Base-by-base conservation (phyloP, 1,140 invertebrate species). In the Tribolium castaneum region DNA sequence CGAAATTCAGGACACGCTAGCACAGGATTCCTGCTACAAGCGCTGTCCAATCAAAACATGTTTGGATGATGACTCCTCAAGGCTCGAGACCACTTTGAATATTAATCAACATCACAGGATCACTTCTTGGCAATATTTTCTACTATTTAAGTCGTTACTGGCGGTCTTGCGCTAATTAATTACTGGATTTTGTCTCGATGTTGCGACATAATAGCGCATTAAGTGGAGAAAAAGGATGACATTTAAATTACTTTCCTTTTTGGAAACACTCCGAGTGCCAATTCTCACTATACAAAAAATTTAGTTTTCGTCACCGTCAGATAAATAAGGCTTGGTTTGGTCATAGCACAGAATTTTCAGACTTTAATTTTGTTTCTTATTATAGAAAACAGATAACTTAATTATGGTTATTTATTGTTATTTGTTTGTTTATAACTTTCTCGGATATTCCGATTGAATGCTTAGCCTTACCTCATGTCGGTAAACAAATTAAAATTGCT, bases 41-140 rank as follows among this genome's bases (percentile, higher is more conserved):
- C 56, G 12, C 56, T 52, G 71, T 54, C 71, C 71, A 73, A 73
- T 56, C 71, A 59, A 75, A 75, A 75, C 52, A 75, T 59, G 49
- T 45, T 52, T 59, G n/a, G 73, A 30, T 54, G 52, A 7, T 35
- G 59, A 35, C 59, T 59, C 19, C 54, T 59, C 54, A 59, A 49
- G 22, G 25, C 52, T 54, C 12, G 35, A 75, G 52, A n/a, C 5
- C 10, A 75, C 25, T 22, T 13, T 56, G 73, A 75, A 59, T 75
- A 75, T 75, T 75, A 75, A 75, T 75, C 30, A 25, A 75, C 14
- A n/a, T 72, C n/a, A 19, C 10, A 70, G 34, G 34, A 16, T 49
- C 39, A 22, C 66, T 14, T 70, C 34, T 6, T 10, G 12, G 22
- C 66, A 39, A 70, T 34, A 66, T 54, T 19, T 54, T 54, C 22